Percentiles rank a stretch among this genome's conserved stretches.
Evolutionary conservation across 2,113 vertebrate genomes (phyloP).

Genomic region (Prunella fulvescens): DNA sequence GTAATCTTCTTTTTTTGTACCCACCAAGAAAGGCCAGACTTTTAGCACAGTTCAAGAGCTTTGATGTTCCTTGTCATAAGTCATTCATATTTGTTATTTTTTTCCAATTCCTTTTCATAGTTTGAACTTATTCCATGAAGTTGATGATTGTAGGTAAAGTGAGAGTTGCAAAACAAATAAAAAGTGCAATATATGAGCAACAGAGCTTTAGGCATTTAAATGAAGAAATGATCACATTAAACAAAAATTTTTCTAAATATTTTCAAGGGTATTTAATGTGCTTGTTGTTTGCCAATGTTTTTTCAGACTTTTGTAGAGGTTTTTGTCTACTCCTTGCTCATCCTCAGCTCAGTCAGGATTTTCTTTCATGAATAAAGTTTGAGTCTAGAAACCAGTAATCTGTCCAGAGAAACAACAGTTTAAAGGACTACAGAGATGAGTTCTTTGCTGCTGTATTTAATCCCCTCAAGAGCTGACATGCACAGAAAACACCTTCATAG

Average conservation of each 20-base stretch:
- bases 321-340: background rate
- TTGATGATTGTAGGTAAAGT: background rate
- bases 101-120: background rate
- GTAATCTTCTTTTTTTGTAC: background rate
- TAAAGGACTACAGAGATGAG: background rate
- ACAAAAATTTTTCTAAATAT: background rate
- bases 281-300: background rate
- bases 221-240: background rate
- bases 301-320: background rate
- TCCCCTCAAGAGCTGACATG: fast-evolving
- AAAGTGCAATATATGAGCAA: background rate
- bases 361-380: background rate
- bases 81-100: background rate
- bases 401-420: background rate
- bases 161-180: background rate
- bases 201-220: background rate
- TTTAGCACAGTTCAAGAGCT: background rate
- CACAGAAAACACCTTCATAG: background rate
- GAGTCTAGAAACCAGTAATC: background rate
- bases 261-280: background rate
- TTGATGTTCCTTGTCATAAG: background rate
- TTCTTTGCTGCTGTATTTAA: background rate
- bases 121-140: background rate
- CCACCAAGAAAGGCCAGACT: background rate
- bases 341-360: background rate